These are phyloP conservation scores for Atrichornis clamosus DNA, from an alignment of 2,113 vertebrate genomes.

Conservation along the genomic window DNA sequence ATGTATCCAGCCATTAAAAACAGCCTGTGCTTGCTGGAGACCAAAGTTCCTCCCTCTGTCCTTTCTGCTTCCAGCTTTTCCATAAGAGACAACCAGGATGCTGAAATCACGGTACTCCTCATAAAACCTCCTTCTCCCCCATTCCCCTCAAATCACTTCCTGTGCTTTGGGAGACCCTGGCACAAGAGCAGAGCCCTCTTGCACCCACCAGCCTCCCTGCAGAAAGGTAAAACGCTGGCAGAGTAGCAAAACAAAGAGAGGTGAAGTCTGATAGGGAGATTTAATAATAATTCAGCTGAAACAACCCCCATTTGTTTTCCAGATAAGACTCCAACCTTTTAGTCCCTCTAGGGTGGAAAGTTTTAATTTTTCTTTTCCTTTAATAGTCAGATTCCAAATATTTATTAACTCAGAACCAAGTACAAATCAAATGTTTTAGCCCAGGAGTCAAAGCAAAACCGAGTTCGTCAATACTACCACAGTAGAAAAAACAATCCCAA, in stretches of 20 bases:
- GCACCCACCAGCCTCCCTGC: neutral
- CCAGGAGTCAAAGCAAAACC: neutral
- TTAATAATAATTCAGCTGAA: neutral
- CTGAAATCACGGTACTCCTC: neutral
- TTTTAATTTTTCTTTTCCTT: neutral
- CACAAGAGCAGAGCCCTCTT: neutral
- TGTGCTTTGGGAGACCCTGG: neutral
- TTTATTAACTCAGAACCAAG: neutral
- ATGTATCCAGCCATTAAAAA: neutral
- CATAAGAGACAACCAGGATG: neutral
- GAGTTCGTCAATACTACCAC: neutral
- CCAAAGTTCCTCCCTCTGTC: neutral
- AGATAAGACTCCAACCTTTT: neutral
- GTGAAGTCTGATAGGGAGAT: neutral
- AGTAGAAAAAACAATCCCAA: neutral
- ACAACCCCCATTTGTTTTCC: neutral
- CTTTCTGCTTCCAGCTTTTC: neutral
- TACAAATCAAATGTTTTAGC: neutral
- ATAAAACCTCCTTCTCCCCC: neutral
- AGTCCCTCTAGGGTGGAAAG: neutral
- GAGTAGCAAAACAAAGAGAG: neutral
- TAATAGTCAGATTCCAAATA: neutral
- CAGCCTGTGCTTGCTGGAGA: neutral
- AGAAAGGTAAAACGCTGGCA: neutral
- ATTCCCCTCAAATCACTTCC: neutral